Percentiles rank a stretch among this genome's conserved stretches.
Conservation (phyloP, 2,113 vertebrate genomes). For the Callipepla californica region DNA sequence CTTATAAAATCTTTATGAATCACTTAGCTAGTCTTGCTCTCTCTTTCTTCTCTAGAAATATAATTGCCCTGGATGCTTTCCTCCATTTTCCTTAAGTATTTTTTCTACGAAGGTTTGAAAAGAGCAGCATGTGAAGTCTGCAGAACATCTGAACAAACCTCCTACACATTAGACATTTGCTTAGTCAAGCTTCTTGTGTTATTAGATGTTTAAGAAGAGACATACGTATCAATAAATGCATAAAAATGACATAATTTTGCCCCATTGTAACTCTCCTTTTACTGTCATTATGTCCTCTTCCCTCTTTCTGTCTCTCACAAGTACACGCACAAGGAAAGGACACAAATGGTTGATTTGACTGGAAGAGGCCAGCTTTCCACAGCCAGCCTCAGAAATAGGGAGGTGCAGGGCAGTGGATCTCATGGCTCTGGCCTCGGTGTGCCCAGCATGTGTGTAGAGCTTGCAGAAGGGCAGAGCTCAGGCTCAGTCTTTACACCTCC, state of each 20-base stretch:
- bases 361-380: conserved; percentile 60
- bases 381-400: neutral
- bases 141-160: conserved; percentile 46
- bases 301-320: neutral
- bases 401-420: neutral
- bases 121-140: neutral
- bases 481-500: conserved; percentile 12
- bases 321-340: neutral
- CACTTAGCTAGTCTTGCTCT: conserved; percentile 71
- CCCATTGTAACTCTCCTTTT: conserved; percentile 12
- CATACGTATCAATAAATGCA: neutral
- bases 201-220: neutral
- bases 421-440: neutral
- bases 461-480: neutral
- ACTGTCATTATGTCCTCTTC: neutral
- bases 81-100: conserved; percentile 66
- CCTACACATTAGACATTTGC: conserved; percentile 5
- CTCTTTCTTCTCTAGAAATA: conserved; percentile 67
- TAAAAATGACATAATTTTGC: conserved; percentile 46
- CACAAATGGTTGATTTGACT: neutral
- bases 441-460: neutral
- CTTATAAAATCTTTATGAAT: conserved; percentile 87
- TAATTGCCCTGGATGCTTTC: conserved; percentile 64
- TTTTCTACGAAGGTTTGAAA: conserved; percentile 22
- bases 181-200: conserved; percentile 6